These are phyloP conservation scores for Drosophila orena DNA, from an alignment of 1,140 invertebrate genomes.

Conservation along the genomic window DNA sequence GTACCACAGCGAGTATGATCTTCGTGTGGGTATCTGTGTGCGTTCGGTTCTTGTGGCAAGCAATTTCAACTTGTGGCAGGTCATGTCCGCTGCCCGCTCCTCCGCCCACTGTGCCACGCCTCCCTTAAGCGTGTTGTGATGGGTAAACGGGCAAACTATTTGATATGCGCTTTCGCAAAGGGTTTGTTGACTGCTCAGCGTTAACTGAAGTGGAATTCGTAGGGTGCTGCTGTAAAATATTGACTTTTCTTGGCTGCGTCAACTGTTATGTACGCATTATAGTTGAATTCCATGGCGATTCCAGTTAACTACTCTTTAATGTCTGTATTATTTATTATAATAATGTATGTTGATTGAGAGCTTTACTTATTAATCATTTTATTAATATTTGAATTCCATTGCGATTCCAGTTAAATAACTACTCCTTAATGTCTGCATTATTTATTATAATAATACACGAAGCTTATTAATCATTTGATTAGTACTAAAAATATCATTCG, in stretches of 20 bases:
- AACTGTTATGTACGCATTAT: neutral
- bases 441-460: too few relatives aligned
- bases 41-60: constrained; percentile 32
- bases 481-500: neutral
- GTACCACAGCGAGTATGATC: neutral
- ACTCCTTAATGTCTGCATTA: neutral
- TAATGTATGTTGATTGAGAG: too few relatives aligned
- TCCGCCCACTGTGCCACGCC: constrained; percentile 12
- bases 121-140: constrained; percentile 39
- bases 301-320: neutral
- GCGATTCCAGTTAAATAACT: too few relatives aligned
- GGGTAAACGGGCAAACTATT: constrained; percentile 29
- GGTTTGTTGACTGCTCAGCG: constrained; percentile 23
- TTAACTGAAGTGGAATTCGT: constrained; percentile 30
- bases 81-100: constrained; percentile 46
- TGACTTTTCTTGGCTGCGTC: neutral
- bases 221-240: neutral
- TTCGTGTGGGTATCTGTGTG: constrained; percentile 5
- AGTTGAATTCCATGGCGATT: neutral
- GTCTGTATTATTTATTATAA: too few relatives aligned
- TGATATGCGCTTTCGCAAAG: constrained; percentile 28
- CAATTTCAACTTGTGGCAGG: constrained; percentile 65
- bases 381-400: neutral
- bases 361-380: neutral
- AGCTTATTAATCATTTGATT: neutral